phyloP scores from a whole-genome alignment of 2,113 vertebrate genomes.

The Rattus norvegicus region GRCr8 NC_086032.1:87774501-87775000 shows the following conservation, averaged over 20 bases:
- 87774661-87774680: not conserved
- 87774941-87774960: not conserved
- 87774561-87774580: not conserved
- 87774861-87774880: not conserved
- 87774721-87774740: not conserved
- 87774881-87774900: not conserved
- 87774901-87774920: not conserved
- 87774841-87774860: rapidly evolving
- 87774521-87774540: conserved; percentile 81
- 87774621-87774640: not conserved
- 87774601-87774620: rapidly evolving
- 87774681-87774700: not conserved
- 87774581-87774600: not conserved
- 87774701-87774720: not conserved
- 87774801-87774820: not conserved
- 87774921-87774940: not conserved
- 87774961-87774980: not conserved
- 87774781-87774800: not conserved
- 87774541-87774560: conserved; percentile 77
- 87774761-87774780: not conserved
- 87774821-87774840: not conserved
- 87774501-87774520: conserved; percentile 86
- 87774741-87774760: not conserved
- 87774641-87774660: not conserved
- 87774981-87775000: not conserved